phyloP scores from a whole-genome alignment of 2,113 vertebrate species.

The Charadrius vociferus region DNA sequence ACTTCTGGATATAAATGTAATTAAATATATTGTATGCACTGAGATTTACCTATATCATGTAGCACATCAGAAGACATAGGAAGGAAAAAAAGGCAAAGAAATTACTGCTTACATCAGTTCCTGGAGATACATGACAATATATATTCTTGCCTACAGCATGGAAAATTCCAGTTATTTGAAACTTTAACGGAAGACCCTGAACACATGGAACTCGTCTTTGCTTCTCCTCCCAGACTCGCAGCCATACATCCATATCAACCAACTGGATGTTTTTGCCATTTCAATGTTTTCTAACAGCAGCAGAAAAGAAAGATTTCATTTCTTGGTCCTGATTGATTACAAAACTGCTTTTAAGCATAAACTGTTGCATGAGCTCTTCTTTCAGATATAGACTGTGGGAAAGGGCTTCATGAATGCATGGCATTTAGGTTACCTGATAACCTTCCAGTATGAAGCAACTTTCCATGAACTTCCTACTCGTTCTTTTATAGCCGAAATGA shows the following conservation, averaged over 20 bases:
- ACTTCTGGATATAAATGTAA: not conserved
- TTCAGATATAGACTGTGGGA: not conserved
- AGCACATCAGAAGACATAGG: not conserved
- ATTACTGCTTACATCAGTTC: not conserved
- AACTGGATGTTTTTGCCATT: not conserved
- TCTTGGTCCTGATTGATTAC: not conserved
- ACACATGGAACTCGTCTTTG: not conserved
- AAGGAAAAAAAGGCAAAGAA: not conserved
- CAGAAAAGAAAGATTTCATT: not conserved
- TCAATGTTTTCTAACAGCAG: not conserved
- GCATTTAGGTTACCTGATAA: not conserved
- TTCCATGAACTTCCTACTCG: not conserved
- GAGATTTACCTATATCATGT: not conserved
- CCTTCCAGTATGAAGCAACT: not conserved
- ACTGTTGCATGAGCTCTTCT: not conserved
- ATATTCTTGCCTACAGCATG: not conserved
- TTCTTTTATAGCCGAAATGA: not conserved
- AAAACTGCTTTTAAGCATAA: not conserved
- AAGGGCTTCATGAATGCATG: not conserved
- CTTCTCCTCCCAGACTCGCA: not conserved
- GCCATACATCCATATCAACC: accelerated
- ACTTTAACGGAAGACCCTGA: not conserved
- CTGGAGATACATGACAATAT: not conserved
- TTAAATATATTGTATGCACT: not conserved
- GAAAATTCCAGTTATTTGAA: not conserved